Base-by-base conservation (phyloP, 1,140 invertebrate genomes). In the Hycleus phaleratus region DNA sequence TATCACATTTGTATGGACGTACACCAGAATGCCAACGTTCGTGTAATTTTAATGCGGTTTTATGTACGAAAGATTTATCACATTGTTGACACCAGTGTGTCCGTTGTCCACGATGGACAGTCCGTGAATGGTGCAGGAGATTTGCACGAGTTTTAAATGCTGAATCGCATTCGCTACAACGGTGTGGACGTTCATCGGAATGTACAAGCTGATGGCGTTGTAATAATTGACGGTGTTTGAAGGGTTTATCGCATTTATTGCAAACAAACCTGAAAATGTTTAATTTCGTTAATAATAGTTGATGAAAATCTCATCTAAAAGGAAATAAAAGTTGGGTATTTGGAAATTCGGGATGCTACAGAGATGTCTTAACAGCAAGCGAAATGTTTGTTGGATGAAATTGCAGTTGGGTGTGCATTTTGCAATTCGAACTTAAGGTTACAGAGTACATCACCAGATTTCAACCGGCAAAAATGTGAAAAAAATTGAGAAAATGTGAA, bases 71-170 rank as follows among this genome's bases (percentile, higher is more conserved):
- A 52, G 77, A 80, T 64, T 90, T 87, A 7, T 83, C 83, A 71
- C 90, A 93, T 48, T 88, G 79, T 56, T 85, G 81, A 66, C 90
- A 91, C 18, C 79, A 75, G 71, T 85, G 88, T 66, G 82, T 85
- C 66, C 86, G 88, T 49, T 87, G 81, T 3, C 84, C 85, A 0
- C 81, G 81, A 63, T 88, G 86, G 3, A 83, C 81, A 4, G 79
- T 74, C 59, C 81, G 77, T 39, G 60, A 65, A 71, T 89, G 87
- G 72, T 85, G 86, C 7, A 84, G 65, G 24, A 88, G 69, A 70
- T 86, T 86, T 0, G 85, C 79, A 60, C 84, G 83, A 0, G 85
- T 85, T 69, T 87, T 87, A 69, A 90, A 90, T 46, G 76, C 77
- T 2, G 81, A 77, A 47, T 77, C 75, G 65, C 86, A 88, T 2